These are phyloP conservation scores for Deilephila porcellus DNA, from an alignment of 2,888 invertebrate genomes.

Conservation along the genomic window DNA sequence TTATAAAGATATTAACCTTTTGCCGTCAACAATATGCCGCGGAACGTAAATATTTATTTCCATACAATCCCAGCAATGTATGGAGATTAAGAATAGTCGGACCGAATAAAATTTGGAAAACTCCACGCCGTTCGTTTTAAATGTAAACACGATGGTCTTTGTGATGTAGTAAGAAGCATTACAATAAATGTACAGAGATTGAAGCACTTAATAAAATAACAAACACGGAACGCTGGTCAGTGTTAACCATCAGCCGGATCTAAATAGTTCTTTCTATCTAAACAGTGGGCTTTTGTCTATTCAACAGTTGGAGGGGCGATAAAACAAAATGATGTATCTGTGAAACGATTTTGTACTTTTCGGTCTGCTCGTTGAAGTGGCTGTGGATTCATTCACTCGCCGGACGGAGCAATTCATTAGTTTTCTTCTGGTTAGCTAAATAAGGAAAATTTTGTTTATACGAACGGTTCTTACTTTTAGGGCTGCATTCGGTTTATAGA, in stretches of 20 bases:
- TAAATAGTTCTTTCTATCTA: constrained; percentile 72
- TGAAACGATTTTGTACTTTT: constrained; percentile 36
- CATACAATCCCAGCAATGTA: constrained; percentile 59
- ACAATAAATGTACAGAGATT: constrained; percentile 76
- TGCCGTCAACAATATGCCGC: constrained; percentile 68
- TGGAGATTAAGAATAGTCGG: constrained; percentile 58
- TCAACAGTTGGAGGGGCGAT: constrained; percentile 59
- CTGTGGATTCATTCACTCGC: constrained; percentile 24
- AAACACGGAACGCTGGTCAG: constrained; percentile 71
- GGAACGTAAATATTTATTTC: constrained; percentile 75
- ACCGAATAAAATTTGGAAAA: constrained; percentile 47
- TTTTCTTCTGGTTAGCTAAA: constrained; percentile 25
- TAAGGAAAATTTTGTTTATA: constrained; percentile 19
- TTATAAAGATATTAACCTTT: constrained; percentile 77
- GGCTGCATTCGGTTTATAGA: constrained; percentile 3
- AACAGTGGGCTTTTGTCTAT: constrained; percentile 78
- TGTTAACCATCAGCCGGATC: constrained; percentile 65
- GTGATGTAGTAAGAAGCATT: constrained; percentile 68
- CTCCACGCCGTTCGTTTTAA: constrained; percentile 59
- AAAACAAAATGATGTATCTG: constrained; percentile 47
- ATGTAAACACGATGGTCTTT: constrained; percentile 67
- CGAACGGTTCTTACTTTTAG: neutral
- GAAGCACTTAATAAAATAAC: constrained; percentile 77
- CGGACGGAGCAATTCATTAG: constrained; percentile 17
- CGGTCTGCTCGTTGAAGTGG: neutral